Base-by-base conservation (phyloP, 2,113 vertebrate species). In the Pseudorectes ferrugineus region DNA sequence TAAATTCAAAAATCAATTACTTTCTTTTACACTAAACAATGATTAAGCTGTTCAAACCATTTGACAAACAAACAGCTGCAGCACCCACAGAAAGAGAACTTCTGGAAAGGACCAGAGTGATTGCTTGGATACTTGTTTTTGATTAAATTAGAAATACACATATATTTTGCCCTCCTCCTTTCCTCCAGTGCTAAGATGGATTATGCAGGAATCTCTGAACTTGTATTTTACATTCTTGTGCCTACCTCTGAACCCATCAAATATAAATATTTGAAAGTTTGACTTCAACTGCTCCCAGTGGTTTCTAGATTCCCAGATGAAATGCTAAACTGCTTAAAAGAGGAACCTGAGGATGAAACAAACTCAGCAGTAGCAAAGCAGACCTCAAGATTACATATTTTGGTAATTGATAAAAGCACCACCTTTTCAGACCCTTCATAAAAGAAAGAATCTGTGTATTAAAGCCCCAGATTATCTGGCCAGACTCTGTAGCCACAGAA, bases 1-100 rank as follows among this genome's bases (percentile, higher is more conserved):
- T 83, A 83, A 88, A 84, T 94, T 95, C 55, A 92, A 90, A 96
- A 95, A 92, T 89, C 74, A 88, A 93, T 96, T 90, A 77, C 88
- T 94, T 95, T 76, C 58, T 90, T 88, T 94, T 93, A 54, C 75
- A 59, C 85, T 78, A 92, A 95, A 93, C 85, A 86, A 71, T 88
- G 90, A 92, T 94, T 96, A 92, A 93, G 67, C 71, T 92, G 67
- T 91, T 95, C 70, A 95, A 89, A 89, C 28, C 28, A 59, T 54
- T 91, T 92, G 81, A 83, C 85, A 95, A 96, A 86, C 68, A 88
- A 95, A 78, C 59, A 80, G 61, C 88, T 89, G 82, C 71, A 93
- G 28, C 55, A 94, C 68, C 31, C 29, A 67, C 67, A 94, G 85
- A 73, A 73, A 51, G 43, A 92, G 62, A 92, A 82, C 72, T 96